A percentile compares a stretch with the other conserved stretches of the same genome.
Evolutionary conservation across 2,113 vertebrate genomes (phyloP).

Genomic region (Falcunculus frontatus): DNA sequence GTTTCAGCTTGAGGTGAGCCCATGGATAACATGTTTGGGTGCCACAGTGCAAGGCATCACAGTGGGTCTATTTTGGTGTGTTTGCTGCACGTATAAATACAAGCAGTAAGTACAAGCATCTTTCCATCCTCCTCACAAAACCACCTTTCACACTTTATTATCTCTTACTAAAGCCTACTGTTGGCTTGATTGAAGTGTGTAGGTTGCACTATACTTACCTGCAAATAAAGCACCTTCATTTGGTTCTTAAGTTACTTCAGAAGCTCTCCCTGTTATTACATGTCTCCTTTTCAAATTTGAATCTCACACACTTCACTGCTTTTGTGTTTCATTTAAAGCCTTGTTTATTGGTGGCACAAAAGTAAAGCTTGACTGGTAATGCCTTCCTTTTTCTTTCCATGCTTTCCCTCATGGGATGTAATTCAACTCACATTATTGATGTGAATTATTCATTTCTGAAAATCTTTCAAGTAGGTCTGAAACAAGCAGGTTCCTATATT

Average conservation of each 20-base stretch:
- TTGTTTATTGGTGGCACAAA: neutral
- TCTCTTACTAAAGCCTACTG: conserved; percentile 22
- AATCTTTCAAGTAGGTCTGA: neutral
- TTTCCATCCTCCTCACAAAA: conserved; percentile 4
- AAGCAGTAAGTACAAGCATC: neutral
- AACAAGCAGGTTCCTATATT: neutral
- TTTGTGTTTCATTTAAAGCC: conserved; percentile 16
- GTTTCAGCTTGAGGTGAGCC: neutral
- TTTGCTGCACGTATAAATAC: conserved; percentile 21
- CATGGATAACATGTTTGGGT: neutral
- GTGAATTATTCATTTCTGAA: neutral
- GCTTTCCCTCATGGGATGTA: neutral
- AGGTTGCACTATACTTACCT: conserved; percentile 43
- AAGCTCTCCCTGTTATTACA: conserved; percentile 1
- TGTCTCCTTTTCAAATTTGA: neutral
- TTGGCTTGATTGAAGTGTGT: conserved; percentile 56
- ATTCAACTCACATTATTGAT: neutral
- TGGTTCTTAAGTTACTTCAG: conserved; percentile 16
- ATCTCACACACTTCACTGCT: neutral
- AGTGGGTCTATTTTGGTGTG: neutral
- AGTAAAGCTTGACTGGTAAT: neutral
- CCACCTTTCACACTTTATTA: conserved; percentile 21
- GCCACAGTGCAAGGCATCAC: neutral
- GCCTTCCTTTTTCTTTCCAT: neutral
- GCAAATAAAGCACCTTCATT: conserved; percentile 43